phyloP scores from a whole-genome alignment of 1,140 invertebrate species.

The Leptonema lineaticorne region DNA sequence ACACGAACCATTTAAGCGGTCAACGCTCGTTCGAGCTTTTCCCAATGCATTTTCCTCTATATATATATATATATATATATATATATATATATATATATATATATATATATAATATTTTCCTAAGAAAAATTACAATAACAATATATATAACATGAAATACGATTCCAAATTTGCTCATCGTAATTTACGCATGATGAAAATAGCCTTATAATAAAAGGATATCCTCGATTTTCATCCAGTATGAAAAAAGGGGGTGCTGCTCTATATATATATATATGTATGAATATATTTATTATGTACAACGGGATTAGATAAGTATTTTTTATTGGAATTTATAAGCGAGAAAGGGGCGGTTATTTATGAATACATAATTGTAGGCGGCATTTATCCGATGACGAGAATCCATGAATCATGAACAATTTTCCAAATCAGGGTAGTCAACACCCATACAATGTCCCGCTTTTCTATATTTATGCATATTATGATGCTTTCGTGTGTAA shows the following conservation, averaged over 20 bases:
- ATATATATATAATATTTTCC: too few species aligned
- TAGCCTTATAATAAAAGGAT: conserved; percentile 17
- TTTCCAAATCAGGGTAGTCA: not conserved
- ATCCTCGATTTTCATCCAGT: conserved; percentile 18
- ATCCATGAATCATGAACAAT: conserved; percentile 34
- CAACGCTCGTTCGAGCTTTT: not conserved
- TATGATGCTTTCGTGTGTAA: too few species aligned
- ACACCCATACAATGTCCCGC: not conserved
- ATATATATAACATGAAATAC: not conserved
- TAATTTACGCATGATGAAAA: not conserved
- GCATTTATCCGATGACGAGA: conserved; percentile 38
- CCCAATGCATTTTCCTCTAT: not conserved
- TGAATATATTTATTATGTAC: not conserved
- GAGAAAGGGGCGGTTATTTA: conserved; percentile 33
- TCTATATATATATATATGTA: not conserved
- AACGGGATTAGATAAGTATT: too few species aligned
- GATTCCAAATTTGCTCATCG: conserved; percentile 8
- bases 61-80: too few species aligned
- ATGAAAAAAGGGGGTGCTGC: not conserved
- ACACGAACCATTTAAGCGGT: not conserved
- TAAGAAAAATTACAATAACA: not conserved
- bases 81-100: too few species aligned
- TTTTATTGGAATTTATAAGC: conserved; percentile 39
- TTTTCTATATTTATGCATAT: too few species aligned
- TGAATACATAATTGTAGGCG: conserved; percentile 41